These are phyloP conservation scores for Alectura lathami DNA, from an alignment of 2,113 vertebrate genomes.

Conservation along the genomic window DNA sequence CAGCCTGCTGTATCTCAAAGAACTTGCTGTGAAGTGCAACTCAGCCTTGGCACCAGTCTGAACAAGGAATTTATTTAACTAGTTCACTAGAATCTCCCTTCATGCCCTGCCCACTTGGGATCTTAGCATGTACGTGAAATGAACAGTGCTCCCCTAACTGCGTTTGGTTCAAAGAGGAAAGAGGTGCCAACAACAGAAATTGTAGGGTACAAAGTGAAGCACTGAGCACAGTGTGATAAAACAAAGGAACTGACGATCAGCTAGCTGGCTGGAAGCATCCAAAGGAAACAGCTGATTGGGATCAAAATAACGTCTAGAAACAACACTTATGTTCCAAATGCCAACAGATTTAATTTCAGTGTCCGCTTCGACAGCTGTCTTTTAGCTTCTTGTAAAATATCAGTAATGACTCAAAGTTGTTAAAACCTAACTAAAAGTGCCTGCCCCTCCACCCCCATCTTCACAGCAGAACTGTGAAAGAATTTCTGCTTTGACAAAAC, in stretches of 20 bases:
- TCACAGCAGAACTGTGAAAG: neutral
- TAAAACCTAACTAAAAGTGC: neutral
- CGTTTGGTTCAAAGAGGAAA: neutral
- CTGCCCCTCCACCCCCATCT: neutral
- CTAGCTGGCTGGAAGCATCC: neutral
- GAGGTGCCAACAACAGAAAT: neutral
- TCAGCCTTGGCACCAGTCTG: neutral
- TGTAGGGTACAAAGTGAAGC: neutral
- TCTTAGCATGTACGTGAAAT: neutral
- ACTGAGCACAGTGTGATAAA: fast-evolving
- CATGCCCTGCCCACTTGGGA: neutral
- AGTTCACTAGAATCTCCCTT: neutral
- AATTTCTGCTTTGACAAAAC: neutral
- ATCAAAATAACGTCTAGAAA: constrained; percentile 31
- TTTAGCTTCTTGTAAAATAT: neutral
- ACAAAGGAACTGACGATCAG: constrained; percentile 6
- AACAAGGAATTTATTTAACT: neutral
- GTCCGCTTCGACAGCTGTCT: neutral
- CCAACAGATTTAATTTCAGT: neutral
- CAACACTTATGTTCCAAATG: neutral
- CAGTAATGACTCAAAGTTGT: neutral
- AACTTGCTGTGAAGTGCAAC: neutral
- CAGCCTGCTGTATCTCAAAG: neutral
- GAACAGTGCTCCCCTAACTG: neutral
- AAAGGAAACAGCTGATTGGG: constrained; percentile 18